Evolutionary conservation across 2,113 vertebrate species (phyloP).

Genomic region (Cairina moschata): DNA sequence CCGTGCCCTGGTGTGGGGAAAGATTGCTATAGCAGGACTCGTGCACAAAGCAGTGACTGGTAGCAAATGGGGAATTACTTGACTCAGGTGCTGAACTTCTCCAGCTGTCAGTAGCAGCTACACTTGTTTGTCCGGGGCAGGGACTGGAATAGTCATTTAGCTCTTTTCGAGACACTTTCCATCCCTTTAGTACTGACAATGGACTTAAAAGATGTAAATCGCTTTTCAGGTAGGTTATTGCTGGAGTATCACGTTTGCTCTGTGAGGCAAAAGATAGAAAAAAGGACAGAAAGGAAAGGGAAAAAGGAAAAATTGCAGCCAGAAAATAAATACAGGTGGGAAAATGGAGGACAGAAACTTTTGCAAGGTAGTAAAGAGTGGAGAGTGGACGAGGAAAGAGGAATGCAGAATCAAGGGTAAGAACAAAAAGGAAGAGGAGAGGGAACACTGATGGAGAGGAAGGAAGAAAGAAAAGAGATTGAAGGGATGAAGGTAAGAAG

Average conservation of each 20-base stretch:
- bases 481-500: neutral
- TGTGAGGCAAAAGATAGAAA: neutral
- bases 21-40: slow-evolving; percentile 21
- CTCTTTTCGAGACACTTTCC: slow-evolving; percentile 31
- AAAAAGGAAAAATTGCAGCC: neutral
- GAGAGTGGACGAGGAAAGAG: neutral
- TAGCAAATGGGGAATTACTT: slow-evolving; percentile 32
- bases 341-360: slow-evolving; percentile 3
- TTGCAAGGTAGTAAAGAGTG: neutral
- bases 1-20: neutral
- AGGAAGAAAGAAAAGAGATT: neutral
- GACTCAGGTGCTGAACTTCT: slow-evolving; percentile 27
- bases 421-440: neutral
- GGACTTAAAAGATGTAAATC: slow-evolving; percentile 41
- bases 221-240: slow-evolving; percentile 22
- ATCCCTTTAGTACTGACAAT: neutral
- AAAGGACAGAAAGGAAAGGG: neutral
- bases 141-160: slow-evolving; percentile 47
- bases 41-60: neutral
- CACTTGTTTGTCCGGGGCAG: slow-evolving; percentile 38
- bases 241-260: slow-evolving; percentile 27
- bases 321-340: neutral
- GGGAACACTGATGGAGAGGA: neutral
- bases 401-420: neutral
- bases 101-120: slow-evolving; percentile 35